Percentiles rank a stretch among this genome's conserved stretches.
phyloP scores from a whole-genome alignment of 2,113 vertebrate species.

The Rhinoptilus africanus region DNA sequence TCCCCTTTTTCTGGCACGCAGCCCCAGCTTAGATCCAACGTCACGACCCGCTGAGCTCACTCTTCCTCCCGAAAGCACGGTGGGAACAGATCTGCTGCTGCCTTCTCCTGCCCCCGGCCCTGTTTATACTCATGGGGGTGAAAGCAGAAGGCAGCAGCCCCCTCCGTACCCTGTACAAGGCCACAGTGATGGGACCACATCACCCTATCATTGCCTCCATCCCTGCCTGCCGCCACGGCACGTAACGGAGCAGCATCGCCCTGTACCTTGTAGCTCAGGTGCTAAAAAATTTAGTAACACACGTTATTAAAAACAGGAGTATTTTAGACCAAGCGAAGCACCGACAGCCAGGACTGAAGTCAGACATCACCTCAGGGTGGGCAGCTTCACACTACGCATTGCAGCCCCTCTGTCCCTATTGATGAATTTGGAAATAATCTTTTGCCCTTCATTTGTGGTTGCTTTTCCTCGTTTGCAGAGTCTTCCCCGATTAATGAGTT shows the following conservation, averaged over 20 bases:
- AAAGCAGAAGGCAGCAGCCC: neutral
- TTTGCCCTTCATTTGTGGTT: neutral
- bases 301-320: neutral
- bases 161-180: neutral
- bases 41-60: neutral
- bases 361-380: accelerated
- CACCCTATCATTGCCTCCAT: neutral
- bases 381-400: accelerated
- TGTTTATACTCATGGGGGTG: accelerated
- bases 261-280: neutral
- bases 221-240: accelerated
- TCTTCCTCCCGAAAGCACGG: neutral
- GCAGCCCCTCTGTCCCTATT: neutral
- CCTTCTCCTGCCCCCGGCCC: neutral
- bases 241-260: neutral
- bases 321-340: neutral
- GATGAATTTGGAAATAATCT: neutral
- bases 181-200: neutral
- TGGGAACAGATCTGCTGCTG: neutral
- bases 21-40: neutral
- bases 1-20: neutral
- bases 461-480: neutral
- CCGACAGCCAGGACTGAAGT: neutral
- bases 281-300: neutral
- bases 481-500: neutral